Conservation (phyloP, 2,797 vertebrate species). For the Holocentrus rufus region DNA sequence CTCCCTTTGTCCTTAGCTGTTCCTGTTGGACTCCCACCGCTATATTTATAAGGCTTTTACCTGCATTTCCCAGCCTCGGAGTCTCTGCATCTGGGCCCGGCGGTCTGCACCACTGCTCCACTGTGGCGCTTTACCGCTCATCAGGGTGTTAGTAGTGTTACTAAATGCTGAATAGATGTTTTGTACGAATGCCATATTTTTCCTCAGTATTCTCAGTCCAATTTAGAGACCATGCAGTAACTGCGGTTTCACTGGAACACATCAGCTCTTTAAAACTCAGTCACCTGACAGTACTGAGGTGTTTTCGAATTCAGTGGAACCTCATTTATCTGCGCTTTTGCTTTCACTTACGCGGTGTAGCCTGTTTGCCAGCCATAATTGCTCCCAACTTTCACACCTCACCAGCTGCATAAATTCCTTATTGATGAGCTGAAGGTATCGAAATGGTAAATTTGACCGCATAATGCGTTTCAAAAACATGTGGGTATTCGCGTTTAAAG, state of each 20-base stretch:
- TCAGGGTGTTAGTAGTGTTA: background rate
- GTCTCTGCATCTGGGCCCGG: no score
- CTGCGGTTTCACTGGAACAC: background rate
- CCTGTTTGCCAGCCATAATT: background rate
- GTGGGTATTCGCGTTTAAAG: background rate
- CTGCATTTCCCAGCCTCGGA: no score
- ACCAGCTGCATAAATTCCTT: background rate
- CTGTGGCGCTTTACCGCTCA: no score
- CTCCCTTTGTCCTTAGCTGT: no score
- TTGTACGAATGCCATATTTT: no score
- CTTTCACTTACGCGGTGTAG: background rate
- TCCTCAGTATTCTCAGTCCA: no score
- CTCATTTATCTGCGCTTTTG: background rate
- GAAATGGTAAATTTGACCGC: slow-evolving; percentile 11
- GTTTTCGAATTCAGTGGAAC: background rate
- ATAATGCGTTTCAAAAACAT: background rate
- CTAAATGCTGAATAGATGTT: background rate
- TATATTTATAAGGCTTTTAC: no score
- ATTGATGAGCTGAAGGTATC: slow-evolving; percentile 16
- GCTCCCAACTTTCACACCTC: background rate
- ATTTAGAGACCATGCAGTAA: no score
- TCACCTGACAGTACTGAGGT: background rate
- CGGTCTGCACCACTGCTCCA: no score
- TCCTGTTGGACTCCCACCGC: no score
- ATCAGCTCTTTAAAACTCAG: background rate